Percentiles rank a stretch among this genome's conserved stretches.
phyloP scores from a whole-genome alignment of 1,140 invertebrate genomes.

The Drosophila bocki region DNA sequence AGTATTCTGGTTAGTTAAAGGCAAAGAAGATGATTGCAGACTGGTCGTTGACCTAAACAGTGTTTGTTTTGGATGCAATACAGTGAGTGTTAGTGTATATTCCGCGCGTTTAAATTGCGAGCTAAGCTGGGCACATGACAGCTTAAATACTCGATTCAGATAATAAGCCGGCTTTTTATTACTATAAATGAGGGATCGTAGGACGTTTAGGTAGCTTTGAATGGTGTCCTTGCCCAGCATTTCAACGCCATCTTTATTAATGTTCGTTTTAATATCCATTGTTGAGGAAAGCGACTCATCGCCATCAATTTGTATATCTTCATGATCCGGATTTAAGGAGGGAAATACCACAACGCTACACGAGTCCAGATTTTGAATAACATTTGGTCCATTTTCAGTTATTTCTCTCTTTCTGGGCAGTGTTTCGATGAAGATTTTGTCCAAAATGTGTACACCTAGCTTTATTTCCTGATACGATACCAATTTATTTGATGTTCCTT shows the following conservation, averaged over 20 bases:
- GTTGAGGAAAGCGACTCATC: constrained; percentile 79
- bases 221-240: constrained; percentile 93
- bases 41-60: constrained; percentile 56
- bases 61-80: constrained; percentile 90
- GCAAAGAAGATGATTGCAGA: constrained; percentile 25
- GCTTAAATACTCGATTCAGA: constrained; percentile 96
- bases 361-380: constrained; percentile 90
- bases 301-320: constrained; percentile 87
- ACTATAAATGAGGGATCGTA: constrained; percentile 96
- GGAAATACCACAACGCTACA: constrained; percentile 97
- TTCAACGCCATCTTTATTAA: constrained; percentile 91
- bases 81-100: constrained; percentile 91
- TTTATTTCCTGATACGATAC: constrained; percentile 84
- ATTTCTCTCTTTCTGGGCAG: constrained; percentile 77
- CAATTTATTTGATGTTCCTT: constrained; percentile 78
- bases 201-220: constrained; percentile 91
- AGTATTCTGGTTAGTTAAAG: constrained; percentile 17
- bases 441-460: constrained; percentile 77
- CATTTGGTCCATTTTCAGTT: constrained; percentile 75
- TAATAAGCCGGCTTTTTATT: constrained; percentile 97
- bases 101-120: constrained; percentile 97
- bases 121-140: constrained; percentile 96
- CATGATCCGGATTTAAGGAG: constrained; percentile 97
- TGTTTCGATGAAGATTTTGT: constrained; percentile 65
- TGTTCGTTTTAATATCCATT: constrained; percentile 83